These are phyloP conservation scores for Eurystomus gularis DNA, from an alignment of 2,113 vertebrate genomes.

Conservation along the genomic window DNA sequence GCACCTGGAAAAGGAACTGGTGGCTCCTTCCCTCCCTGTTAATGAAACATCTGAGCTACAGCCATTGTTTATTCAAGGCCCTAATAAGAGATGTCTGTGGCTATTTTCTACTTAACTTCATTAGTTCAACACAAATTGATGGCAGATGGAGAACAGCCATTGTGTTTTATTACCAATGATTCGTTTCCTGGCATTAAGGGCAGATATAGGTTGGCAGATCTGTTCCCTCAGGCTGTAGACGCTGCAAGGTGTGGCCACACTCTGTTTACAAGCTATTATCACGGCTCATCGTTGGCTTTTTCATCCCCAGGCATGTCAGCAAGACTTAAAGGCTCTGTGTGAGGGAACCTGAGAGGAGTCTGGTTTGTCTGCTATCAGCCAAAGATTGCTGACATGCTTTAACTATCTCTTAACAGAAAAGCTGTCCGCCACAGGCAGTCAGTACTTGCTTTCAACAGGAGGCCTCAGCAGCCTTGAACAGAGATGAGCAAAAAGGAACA, in stretches of 20 bases:
- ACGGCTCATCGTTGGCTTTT: not conserved
- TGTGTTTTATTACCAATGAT: not conserved
- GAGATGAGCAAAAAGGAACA: not conserved
- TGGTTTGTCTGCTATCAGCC: slow-evolving; percentile 33
- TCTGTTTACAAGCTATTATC: slow-evolving; percentile 5
- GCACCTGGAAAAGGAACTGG: not conserved
- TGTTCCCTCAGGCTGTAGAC: not conserved
- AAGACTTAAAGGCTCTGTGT: slow-evolving; percentile 21
- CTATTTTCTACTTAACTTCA: slow-evolving; percentile 14
- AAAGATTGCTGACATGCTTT: not conserved
- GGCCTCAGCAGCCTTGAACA: not conserved
- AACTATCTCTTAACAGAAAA: not conserved
- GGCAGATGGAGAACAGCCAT: not conserved
- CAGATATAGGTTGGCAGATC: not conserved
- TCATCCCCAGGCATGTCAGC: slow-evolving; percentile 33
- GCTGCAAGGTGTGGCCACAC: not conserved
- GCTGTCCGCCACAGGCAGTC: not conserved
- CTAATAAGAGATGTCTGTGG: not conserved
- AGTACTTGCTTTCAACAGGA: not conserved
- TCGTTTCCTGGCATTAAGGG: not conserved
- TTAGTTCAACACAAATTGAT: not conserved
- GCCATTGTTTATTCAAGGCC: not conserved
- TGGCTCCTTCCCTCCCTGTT: not conserved
- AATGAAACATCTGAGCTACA: not conserved
- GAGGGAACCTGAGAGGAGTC: not conserved